Conservation (phyloP, 2,113 vertebrate genomes). For the Litocranius walleri region DNA sequence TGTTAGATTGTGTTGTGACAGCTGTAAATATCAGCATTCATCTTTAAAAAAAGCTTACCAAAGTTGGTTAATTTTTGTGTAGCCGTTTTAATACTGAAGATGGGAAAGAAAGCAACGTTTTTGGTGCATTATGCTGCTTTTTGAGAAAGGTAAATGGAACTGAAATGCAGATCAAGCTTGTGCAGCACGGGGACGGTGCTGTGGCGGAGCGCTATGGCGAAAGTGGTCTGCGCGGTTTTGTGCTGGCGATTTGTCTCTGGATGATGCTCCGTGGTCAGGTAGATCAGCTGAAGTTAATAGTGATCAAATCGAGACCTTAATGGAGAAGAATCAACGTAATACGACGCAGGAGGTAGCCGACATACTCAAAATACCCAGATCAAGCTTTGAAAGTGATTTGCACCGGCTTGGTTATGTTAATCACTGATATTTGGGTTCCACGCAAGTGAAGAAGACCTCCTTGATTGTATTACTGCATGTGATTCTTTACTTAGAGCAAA, state of each 20-base stretch:
- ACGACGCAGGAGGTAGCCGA: fast-evolving
- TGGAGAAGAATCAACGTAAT: not conserved
- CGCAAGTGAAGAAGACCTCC: not conserved
- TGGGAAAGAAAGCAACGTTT: not conserved
- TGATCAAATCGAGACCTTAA: not conserved
- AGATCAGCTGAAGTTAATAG: not conserved
- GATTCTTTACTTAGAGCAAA: not conserved
- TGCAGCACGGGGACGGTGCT: not conserved
- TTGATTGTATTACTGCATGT: not conserved
- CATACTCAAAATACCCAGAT: not conserved
- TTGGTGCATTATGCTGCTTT: not conserved
- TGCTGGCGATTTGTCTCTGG: not conserved
- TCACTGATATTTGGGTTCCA: not conserved
- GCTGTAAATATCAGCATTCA: not conserved
- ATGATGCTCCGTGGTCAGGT: not conserved
- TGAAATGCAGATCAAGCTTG: not conserved
- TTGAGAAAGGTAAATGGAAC: not conserved
- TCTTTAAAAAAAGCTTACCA: not conserved
- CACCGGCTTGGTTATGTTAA: not conserved
- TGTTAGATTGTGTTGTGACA: not conserved
- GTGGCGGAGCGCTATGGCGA: fast-evolving
- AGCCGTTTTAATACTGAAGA: not conserved
- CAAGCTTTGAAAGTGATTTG: not conserved
- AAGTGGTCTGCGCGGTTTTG: fast-evolving
- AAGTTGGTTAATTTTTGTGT: not conserved